Conservation (phyloP, 2,888 invertebrate genomes). For the Heliconius ethilla region DNA sequence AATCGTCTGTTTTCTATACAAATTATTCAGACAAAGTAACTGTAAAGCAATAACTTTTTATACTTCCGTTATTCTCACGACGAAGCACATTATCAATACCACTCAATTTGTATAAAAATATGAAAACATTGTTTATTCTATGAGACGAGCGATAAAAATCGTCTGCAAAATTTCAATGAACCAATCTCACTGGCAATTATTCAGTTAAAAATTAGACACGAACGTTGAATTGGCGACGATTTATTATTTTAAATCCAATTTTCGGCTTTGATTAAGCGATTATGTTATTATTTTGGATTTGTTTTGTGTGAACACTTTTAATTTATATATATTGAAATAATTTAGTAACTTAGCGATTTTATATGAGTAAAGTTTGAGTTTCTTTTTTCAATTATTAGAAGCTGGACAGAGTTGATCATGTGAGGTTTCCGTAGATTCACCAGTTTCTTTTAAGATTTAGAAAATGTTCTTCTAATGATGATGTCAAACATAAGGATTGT, state of each 20-base stretch:
- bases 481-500: too few relatives aligned
- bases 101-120: conserved; percentile 13
- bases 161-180: conserved; percentile 32
- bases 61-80: conserved; percentile 27
- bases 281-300: conserved; percentile 29
- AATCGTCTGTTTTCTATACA: neutral
- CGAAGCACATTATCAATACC: conserved; percentile 10
- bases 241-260: conserved; percentile 39
- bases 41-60: conserved; percentile 18
- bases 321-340: neutral
- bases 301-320: conserved; percentile 10
- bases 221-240: conserved; percentile 51
- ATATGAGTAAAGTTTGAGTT: too few relatives aligned
- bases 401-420: neutral
- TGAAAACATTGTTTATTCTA: conserved; percentile 4
- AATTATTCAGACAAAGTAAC: neutral
- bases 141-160: conserved; percentile 24
- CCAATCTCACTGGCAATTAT: conserved; percentile 51
- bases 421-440: neutral
- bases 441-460: too few relatives aligned
- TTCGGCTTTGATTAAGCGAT: conserved; percentile 38
- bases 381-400: neutral
- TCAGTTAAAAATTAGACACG: conserved; percentile 59
- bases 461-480: too few relatives aligned
- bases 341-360: neutral